Evolutionary conservation across 2,113 vertebrate species (phyloP), one percentile per base, ranked within the genome.

Genomic region (Pagrus major): DNA sequence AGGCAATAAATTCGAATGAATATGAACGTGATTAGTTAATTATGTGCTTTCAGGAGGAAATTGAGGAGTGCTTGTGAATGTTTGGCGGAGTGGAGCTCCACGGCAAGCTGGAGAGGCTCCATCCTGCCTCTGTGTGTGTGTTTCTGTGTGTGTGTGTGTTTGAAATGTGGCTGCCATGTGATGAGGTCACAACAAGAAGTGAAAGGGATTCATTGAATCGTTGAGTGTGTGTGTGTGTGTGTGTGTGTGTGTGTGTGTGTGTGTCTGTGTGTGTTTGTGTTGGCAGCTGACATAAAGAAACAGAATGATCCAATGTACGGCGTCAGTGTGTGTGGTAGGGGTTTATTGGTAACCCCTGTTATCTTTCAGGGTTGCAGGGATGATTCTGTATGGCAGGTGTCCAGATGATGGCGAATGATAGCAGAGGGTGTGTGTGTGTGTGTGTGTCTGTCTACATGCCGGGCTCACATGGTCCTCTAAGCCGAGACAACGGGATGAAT

Each of bases 1-100:
- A 85, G 78, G 78, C 79, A 76, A 86, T 81, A 81, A 31, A 84
- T 78, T 60, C 3, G 2, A 76, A 77, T 93, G 75, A 90, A 92
- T 88, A 74, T 47, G 80, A 84, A 82, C 51, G 83, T 90, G 88
- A 92, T 92, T 91, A 88, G 85, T 91, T 88, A 90, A 91, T 91
- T 86, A 93, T 76, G 80, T 56, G 78, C 84, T 87, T 93, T 93
- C 81, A 84, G 81, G 78, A 71, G 78, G 69, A 85, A 91, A 84
- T 71, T 78, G 73, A 78, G 76, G 39, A 80, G 78, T 5, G 60
- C 63, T 66, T 21, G 27, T 12, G n/a, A 58, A 64, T 71, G 78
- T 86, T 86, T 80, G 86, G 21, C 31, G 3, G 27, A 73, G 81
- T 46, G 49, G 27, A 54, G 60, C 60, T 49, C 44, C 35, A 9